Percentiles rank a stretch among this genome's conserved stretches.
These are phyloP conservation scores for Varecia variegata DNA, from an alignment of 2,797 vertebrate genomes.

Conservation along the genomic window DNA sequence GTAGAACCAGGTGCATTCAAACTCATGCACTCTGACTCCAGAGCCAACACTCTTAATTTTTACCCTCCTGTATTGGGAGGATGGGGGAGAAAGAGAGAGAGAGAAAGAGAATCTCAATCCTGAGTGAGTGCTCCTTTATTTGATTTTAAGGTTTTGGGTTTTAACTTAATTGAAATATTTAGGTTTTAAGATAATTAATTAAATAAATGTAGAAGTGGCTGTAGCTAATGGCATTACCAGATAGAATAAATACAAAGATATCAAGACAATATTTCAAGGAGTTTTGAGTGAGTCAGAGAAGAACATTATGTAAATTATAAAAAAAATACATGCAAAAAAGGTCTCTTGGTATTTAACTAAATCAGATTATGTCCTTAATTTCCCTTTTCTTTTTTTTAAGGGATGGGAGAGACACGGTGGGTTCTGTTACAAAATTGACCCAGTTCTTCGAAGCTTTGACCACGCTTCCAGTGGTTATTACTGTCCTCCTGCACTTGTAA, in stretches of 20 bases:
- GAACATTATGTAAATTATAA: background rate
- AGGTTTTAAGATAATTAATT: background rate
- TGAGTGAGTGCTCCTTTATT: background rate
- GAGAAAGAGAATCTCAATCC: background rate
- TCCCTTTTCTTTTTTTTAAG: conserved; percentile 83
- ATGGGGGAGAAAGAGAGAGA: background rate
- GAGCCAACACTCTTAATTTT: background rate
- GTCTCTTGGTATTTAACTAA: conserved; percentile 16
- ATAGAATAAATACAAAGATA: background rate
- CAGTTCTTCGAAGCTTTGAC: conserved; percentile 88
- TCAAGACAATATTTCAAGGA: background rate
- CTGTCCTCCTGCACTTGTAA: conserved; percentile 91
- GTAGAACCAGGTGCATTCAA: background rate
- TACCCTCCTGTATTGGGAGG: background rate
- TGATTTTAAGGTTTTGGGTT: conserved; percentile 20
- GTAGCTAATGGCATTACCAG: background rate
- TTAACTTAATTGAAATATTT: background rate
- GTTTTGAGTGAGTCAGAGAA: background rate
- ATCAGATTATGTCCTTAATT: background rate
- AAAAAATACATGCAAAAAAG: background rate
- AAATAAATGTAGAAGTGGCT: background rate
- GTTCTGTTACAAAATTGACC: conserved; percentile 93
- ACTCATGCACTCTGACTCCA: background rate
- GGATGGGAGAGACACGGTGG: conserved; percentile 92
- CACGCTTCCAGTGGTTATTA: conserved; percentile 91